Evolutionary conservation across 2,797 vertebrate species (phyloP), one percentile per base, ranked within the genome.

Genomic region (Crocodylus rhombifer): DNA sequence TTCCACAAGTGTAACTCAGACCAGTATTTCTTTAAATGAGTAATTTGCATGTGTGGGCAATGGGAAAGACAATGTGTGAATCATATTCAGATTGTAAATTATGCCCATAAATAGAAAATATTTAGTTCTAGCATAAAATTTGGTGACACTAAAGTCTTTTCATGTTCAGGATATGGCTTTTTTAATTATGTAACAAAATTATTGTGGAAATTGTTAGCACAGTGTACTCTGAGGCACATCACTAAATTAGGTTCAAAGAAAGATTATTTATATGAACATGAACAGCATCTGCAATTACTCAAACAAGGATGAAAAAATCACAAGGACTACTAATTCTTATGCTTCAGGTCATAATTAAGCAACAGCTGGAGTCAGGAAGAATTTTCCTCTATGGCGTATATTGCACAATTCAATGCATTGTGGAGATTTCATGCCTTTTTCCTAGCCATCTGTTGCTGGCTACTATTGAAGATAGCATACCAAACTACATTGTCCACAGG

Each of bases 331-430:
- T 96, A 95, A 90, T 93, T 57, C 73, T 95, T 57, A 51, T 0
- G 23, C 91, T 93, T 96, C 88, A 87, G 88, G 90, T 90, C 81
- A 91, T 61, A 92, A 92, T 89, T 97, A 92, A 95, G 93, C 90
- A 97, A 96, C 67, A 95, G 58, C 16, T 84, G 91, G 94, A 97
- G 92, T 90, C 90, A 84, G 87, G 17, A 91, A 84, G 77, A 92
- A 90, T 93, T 94, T 84, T 92, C 42, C 69, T 94, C 60, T 92
- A 12, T 84, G 57, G 26, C 14, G 71, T 74, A 1, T 3, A 36
- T 79, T 94, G 80, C 93, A 94, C 63, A 88, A 89, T 86, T 82
- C 76, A 80, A 9, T 30, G 73, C 84, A 42, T 77, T 88, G 71
- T 7, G 42, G 13, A 25, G 3, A 23, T 77, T 91, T 63, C 84